phyloP scores from a whole-genome alignment of 2,888 invertebrate species.

The Galeruca laticollis region DNA sequence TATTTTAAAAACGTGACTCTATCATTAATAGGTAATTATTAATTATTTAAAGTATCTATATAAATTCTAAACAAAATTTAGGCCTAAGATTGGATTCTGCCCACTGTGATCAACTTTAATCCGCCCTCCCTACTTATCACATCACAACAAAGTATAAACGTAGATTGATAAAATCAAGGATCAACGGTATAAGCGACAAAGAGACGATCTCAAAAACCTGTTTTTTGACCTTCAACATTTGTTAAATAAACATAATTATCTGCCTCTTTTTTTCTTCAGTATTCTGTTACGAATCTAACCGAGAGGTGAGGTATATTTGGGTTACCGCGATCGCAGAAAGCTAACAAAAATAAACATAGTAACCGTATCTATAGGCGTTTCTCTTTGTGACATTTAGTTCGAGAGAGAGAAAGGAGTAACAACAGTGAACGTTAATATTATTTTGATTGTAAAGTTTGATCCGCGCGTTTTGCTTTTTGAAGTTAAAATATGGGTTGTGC shows the following conservation, averaged over 20 bases:
- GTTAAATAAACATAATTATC: constrained; percentile 14
- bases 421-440: constrained; percentile 9
- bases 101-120: background rate
- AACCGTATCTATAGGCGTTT: constrained; percentile 27
- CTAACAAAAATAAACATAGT: constrained; percentile 35
- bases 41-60: too few relatives aligned
- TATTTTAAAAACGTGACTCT: too few relatives aligned
- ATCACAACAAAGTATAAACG: constrained; percentile 28
- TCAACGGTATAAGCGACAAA: too few relatives aligned
- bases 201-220: constrained; percentile 46
- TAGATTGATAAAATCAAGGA: too few relatives aligned
- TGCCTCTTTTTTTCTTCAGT: constrained; percentile 9
- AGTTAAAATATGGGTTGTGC: constrained; percentile 62
- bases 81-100: background rate
- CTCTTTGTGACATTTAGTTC: constrained; percentile 34
- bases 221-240: constrained; percentile 42
- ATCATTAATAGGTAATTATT: too few relatives aligned
- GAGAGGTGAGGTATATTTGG: constrained; percentile 24
- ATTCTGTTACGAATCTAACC: constrained; percentile 28
- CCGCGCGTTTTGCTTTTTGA: background rate
- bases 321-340: constrained; percentile 26
- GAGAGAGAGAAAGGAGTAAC: constrained; percentile 17
- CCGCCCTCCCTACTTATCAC: constrained; percentile 3
- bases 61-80: too few relatives aligned
- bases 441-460: background rate